Evolutionary conservation across 2,888 invertebrate genomes (phyloP), one percentile per base, ranked within the genome.

Genomic region (Mylabris sibirica): DNA sequence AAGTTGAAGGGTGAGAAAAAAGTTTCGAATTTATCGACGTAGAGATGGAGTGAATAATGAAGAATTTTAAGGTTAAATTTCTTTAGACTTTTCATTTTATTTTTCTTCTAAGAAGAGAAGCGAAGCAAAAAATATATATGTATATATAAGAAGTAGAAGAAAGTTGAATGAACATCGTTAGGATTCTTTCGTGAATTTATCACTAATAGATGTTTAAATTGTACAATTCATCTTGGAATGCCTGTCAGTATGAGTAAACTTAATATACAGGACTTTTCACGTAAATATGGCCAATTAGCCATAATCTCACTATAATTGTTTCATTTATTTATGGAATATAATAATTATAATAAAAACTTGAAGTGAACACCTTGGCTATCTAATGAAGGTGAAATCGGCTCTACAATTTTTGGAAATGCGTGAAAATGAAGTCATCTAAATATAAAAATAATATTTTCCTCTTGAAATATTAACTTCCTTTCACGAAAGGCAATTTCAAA

Each of bases 21-120:
- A 14, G 59, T 59, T 59, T 6, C 59, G 24, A n/a, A 60, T 60
- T 44, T 6, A 44, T 30, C 30, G 30, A n/a, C n/a, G n/a, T n/a
- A n/a, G n/a, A n/a, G n/a, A n/a, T n/a, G n/a, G n/a, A 38, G 14
- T 38, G 38, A 38, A 38, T 38, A 38, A 1, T 9, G 38, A 17
- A n/a, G 44, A 11, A 3, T n/a, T 44, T 44, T 44, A 44, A 44
- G 1, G 44, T 44, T 44, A 17, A 44, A 44, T 6, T 17, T 44
- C 2, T 2, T n/a, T 12, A 35, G 35, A 35, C 11, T 41, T 41
- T 41, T 41, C 5, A n/a, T 41, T 41, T 14, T 41, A 4, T 8
- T 44, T 44, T 44, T 44, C 17, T 17, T 2, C 12, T 38, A 12
- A 38, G 14, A 38, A 17, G n/a, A 17, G 8, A 9, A 11, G 8